Conservation (phyloP, 2,113 vertebrate genomes). For the Cnemophilus loriae region DNA sequence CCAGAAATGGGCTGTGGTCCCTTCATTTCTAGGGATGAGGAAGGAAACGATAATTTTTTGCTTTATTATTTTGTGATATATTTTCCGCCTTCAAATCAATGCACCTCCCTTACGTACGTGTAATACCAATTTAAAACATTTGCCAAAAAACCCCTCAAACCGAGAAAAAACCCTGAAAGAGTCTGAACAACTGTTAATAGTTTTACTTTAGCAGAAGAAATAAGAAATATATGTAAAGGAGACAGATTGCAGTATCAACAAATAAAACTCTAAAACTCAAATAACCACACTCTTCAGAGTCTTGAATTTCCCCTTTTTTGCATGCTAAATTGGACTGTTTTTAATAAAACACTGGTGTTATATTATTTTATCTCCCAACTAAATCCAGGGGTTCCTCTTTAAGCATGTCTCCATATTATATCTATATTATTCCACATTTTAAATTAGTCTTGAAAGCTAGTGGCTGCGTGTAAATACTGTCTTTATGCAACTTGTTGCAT, state of each 20-base stretch:
- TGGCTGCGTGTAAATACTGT: neutral
- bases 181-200: neutral
- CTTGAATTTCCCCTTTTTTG: neutral
- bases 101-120: fast-evolving
- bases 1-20: fast-evolving
- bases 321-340: neutral
- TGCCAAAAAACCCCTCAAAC: fast-evolving
- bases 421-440: neutral
- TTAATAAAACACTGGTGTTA: neutral
- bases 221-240: neutral
- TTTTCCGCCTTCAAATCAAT: neutral
- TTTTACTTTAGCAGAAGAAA: neutral
- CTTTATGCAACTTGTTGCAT: neutral
- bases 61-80: neutral
- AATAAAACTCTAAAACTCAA: neutral
- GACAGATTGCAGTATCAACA: neutral
- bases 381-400: fast-evolving
- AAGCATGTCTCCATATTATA: neutral
- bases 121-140: neutral
- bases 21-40: neutral
- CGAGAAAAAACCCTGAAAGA: too few species aligned
- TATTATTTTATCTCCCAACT: neutral
- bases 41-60: neutral
- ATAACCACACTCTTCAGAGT: neutral
- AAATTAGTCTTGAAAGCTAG: neutral